Conservation (phyloP, 1,140 invertebrate species). For the Zaprionus kolodkinae region DNA sequence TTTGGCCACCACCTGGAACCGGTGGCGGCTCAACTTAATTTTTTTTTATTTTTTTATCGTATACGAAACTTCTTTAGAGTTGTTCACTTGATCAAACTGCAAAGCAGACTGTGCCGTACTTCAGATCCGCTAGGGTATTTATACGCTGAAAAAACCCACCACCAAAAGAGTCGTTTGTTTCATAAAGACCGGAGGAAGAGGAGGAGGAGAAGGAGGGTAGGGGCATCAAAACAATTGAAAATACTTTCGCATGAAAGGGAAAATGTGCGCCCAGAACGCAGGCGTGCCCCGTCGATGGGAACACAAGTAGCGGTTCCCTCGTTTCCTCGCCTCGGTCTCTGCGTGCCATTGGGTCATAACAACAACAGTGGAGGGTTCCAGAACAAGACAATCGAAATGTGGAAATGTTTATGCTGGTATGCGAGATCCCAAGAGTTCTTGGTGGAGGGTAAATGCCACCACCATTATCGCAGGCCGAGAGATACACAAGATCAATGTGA, state of each 20-base stretch:
- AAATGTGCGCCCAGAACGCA: conserved; percentile 55
- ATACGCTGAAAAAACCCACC: conserved; percentile 65
- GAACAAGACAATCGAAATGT: conserved; percentile 60
- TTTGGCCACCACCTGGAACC: conserved; percentile 43
- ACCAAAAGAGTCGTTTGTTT: conserved; percentile 34
- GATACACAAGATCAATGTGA: conserved; percentile 23
- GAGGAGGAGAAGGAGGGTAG: neutral
- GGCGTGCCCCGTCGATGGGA: conserved; percentile 57
- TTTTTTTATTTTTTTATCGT: neutral
- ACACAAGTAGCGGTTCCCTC: conserved; percentile 2
- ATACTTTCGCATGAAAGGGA: conserved; percentile 74
- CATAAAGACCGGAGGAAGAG: too few species aligned
- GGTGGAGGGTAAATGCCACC: conserved; percentile 63
- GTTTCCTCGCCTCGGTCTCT: conserved; percentile 23
- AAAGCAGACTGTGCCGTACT: conserved; percentile 54
- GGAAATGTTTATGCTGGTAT: conserved; percentile 67
- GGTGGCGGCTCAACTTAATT: conserved; percentile 50
- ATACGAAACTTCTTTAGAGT: conserved; percentile 9
- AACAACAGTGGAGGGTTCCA: conserved; percentile 64
- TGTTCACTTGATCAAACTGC: conserved; percentile 47
- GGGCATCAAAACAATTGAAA: conserved; percentile 44
- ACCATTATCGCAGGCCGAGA: neutral
- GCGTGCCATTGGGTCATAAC: conserved; percentile 69
- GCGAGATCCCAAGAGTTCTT: conserved; percentile 38
- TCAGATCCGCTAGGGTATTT: conserved; percentile 60